Conservation (phyloP, 2,888 invertebrate species). For the Lymantria monacha region DNA sequence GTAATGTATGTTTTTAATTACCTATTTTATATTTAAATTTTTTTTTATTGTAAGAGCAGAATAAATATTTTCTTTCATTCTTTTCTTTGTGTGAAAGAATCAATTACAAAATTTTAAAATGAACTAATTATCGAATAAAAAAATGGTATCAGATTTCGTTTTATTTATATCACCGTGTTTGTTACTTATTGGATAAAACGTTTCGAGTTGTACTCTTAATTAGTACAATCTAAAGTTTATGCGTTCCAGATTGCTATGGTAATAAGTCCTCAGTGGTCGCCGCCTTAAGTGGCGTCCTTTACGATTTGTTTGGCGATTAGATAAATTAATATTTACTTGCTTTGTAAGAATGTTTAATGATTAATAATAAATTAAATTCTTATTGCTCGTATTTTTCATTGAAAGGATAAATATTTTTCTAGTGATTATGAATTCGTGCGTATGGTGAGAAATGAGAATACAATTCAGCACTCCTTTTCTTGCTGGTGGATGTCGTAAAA, state of each 20-base stretch:
- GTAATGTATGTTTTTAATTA: too few relatives aligned
- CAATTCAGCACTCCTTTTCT: too few relatives aligned
- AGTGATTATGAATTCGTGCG: background rate
- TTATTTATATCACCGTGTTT: slow-evolving; percentile 32
- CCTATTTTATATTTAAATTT: too few relatives aligned
- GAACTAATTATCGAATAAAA: slow-evolving; percentile 21
- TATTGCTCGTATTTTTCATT: background rate
- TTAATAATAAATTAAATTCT: background rate
- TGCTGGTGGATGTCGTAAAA: too few relatives aligned
- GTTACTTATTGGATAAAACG: slow-evolving; percentile 45
- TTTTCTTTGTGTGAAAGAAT: too few relatives aligned
- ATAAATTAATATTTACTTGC: slow-evolving; percentile 47
- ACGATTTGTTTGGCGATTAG: slow-evolving; percentile 74
- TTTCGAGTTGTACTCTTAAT: slow-evolving; percentile 63
- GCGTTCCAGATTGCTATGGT: slow-evolving; percentile 75
- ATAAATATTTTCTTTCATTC: too few relatives aligned
- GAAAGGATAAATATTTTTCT: background rate
- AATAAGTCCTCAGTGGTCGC: slow-evolving; percentile 53
- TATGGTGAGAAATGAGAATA: too few relatives aligned
- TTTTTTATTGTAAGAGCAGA: too few relatives aligned
- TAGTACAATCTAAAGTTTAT: slow-evolving; percentile 77
- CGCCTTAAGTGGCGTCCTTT: slow-evolving; percentile 68
- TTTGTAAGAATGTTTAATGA: slow-evolving; percentile 16
- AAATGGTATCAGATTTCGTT: slow-evolving; percentile 27
- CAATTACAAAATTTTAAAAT: background rate